These are phyloP conservation scores for Anarhynchus alexandrinus DNA, from an alignment of 2,113 vertebrate species.

Conservation along the genomic window DNA sequence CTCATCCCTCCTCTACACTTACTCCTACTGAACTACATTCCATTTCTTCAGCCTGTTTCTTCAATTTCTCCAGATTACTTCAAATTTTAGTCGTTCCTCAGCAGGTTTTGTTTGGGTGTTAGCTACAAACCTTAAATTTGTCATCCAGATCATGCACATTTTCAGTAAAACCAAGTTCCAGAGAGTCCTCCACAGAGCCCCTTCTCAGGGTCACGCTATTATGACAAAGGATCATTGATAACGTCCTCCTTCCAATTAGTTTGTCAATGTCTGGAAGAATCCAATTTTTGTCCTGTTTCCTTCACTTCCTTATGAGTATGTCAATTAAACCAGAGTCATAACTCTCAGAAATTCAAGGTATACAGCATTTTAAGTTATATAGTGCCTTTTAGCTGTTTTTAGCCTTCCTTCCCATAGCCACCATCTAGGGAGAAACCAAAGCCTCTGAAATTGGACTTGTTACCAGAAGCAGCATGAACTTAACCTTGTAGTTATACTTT, in stretches of 20 bases:
- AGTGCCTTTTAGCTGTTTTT: neutral
- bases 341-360: neutral
- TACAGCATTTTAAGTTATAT: neutral
- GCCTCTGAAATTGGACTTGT: neutral
- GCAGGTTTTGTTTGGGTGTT: neutral
- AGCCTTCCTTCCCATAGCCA: neutral
- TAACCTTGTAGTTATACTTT: neutral
- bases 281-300: neutral
- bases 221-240: neutral
- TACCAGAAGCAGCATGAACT: neutral
- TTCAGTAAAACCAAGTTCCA: neutral
- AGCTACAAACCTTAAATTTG: neutral
- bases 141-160: neutral
- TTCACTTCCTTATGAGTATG: neutral
- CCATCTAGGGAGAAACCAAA: neutral
- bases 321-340: neutral
- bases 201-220: neutral
- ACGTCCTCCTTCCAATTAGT: rapidly evolving
- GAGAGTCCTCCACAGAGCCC: neutral
- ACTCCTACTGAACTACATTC: neutral
- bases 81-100: neutral
- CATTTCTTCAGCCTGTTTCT: neutral
- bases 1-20: neutral
- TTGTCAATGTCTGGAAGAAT: neutral
- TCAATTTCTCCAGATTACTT: neutral